Evolutionary conservation across 2,888 invertebrate species (phyloP), one percentile per base, ranked within the genome.

Genomic region (Chrysolina oricalcia): DNA sequence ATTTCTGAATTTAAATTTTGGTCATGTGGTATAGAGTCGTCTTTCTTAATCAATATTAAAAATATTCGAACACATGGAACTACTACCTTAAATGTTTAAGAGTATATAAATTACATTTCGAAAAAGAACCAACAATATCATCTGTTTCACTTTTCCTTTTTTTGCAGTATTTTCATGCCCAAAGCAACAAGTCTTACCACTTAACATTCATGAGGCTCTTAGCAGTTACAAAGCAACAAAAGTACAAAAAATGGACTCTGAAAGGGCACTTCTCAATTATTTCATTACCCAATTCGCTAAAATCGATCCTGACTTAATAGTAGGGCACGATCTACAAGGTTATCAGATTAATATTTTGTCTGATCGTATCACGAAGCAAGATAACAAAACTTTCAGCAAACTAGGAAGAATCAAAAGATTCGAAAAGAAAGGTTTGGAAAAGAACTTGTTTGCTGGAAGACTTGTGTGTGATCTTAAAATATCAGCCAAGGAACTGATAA

Each of bases 401-500:
- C 90, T 99, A 64, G 97, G 98, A 0, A 92, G 97, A 56, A 89
- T 99, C 1, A 95, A 94, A 83, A 91, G 97, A 80, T 74, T 76
- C 1, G 77, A 87, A 17, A 84, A 83, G 56, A 85, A 84, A 23
- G 83, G 82, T 73, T 80, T 86, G 23, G 87, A 87, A 66, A 82
- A 81, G 59, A 81, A 83, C 46, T 89, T 92, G 0, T 89, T 91
- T 17, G 91, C 91, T n/a, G 99, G 99, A 0, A 53, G 98, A 66
- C 91, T 98, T 76, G 92, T 98, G 0, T 97, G 97, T 86, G 98
- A 99, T 88, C 93, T 98, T 0, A 89, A 88, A 89, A 91, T 96
- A 40, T 96, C 98, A 0, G 97, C 98, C 0, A 96, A 96, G 91
- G 99, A 99, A 89, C 91, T 99, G 62, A 95, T 99, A 23, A 93